phyloP scores from a whole-genome alignment of 1,140 invertebrate species.

The Adoxophyes honmai region DNA sequence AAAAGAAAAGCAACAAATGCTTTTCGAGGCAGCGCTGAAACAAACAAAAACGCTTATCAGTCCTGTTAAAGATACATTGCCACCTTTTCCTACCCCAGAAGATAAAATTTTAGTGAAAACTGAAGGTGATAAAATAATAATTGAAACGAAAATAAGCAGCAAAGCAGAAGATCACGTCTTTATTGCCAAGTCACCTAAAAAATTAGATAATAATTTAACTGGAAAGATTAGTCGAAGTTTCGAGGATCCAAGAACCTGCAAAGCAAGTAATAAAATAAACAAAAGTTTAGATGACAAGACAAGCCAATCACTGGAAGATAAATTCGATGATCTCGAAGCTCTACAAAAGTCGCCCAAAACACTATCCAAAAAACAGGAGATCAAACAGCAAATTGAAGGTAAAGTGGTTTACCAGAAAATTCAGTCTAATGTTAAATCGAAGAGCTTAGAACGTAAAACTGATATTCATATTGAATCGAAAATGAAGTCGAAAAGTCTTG shows the following conservation, averaged over 20 bases:
- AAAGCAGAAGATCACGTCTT: constrained; percentile 82
- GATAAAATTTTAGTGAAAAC: constrained; percentile 81
- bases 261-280: constrained; percentile 75
- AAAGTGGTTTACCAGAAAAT: constrained; percentile 77
- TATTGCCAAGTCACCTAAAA: constrained; percentile 83
- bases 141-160: constrained; percentile 80
- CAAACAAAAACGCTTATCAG: constrained; percentile 84
- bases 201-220: constrained; percentile 80
- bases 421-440: constrained; percentile 76
- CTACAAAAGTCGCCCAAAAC: constrained; percentile 79
- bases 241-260: constrained; percentile 78
- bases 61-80: constrained; percentile 82
- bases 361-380: constrained; percentile 79
- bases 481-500: constrained; percentile 80
- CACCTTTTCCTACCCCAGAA: constrained; percentile 82
- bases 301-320: constrained; percentile 79
- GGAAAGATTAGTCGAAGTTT: constrained; percentile 83
- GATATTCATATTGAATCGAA: constrained; percentile 75
- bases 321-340: constrained; percentile 75
- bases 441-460: constrained; percentile 77
- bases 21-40: constrained; percentile 84
- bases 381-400: constrained; percentile 80
- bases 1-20: constrained; percentile 83
- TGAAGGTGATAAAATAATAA: constrained; percentile 81
- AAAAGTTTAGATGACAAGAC: constrained; percentile 79